Conservation (phyloP, 1,140 invertebrate genomes). For the Oncopeltus fasciatus region DNA sequence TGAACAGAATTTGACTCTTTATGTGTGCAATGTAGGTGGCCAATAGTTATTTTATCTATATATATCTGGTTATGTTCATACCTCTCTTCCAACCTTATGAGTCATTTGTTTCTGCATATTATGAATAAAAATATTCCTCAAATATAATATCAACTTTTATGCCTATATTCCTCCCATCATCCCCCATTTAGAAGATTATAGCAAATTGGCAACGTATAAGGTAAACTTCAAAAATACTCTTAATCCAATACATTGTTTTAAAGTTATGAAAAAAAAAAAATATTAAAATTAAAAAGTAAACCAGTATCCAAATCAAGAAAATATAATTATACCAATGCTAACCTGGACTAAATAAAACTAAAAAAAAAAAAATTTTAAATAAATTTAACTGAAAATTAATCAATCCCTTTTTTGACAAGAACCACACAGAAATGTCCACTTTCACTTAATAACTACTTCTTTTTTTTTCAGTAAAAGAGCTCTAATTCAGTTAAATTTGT, state of each 20-base stretch:
- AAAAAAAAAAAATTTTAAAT: not conserved
- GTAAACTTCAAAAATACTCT: too few species aligned
- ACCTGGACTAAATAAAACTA: not conserved
- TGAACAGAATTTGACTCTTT: too few species aligned
- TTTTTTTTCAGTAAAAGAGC: not conserved
- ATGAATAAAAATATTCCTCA: too few species aligned
- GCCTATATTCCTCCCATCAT: too few species aligned
- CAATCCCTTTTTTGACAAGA: not conserved
- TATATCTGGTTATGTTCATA: too few species aligned
- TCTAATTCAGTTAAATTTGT: not conserved
- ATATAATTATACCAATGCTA: not conserved
- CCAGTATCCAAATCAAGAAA: not conserved
- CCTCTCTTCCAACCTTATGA: too few species aligned
- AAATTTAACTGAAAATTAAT: not conserved
- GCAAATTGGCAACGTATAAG: too few species aligned
- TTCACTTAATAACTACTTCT: not conserved
- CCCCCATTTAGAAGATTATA: too few species aligned
- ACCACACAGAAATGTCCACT: not conserved
- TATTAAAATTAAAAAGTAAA: not conserved
- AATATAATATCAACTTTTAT: too few species aligned
- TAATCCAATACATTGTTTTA: not conserved
- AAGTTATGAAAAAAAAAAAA: not conserved
- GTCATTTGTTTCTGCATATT: too few species aligned
- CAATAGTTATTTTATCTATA: too few species aligned
- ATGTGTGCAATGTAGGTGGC: too few species aligned